Conservation (phyloP, 2,888 invertebrate species). For the Tethea ocularis region DNA sequence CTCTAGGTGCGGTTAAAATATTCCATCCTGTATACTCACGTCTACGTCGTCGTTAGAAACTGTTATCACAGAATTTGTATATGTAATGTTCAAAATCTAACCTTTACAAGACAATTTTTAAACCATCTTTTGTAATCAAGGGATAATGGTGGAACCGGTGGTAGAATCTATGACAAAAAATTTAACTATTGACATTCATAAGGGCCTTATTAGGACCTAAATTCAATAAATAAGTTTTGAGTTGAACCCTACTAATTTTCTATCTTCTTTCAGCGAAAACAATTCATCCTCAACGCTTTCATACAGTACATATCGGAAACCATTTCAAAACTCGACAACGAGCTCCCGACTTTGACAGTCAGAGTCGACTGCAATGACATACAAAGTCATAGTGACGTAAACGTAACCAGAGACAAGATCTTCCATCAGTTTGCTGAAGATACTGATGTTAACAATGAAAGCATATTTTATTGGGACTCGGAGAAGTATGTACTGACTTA, state of each 20-base stretch:
- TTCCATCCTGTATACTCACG: too few relatives aligned
- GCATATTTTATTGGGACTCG: constrained; percentile 65
- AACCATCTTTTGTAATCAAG: too few relatives aligned
- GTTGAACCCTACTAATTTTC: not conserved
- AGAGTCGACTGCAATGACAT: constrained; percentile 52
- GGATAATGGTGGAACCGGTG: too few relatives aligned
- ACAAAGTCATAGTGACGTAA: constrained; percentile 34
- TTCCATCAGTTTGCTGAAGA: constrained; percentile 57
- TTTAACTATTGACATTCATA: too few relatives aligned
- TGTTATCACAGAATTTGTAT: too few relatives aligned
- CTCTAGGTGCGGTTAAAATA: too few relatives aligned
- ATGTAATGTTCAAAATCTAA: too few relatives aligned
- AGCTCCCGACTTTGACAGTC: constrained; percentile 23
- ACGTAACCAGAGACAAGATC: constrained; percentile 51
- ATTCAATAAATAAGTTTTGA: too few relatives aligned
- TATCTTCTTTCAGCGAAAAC: constrained; percentile 39
- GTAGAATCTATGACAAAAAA: too few relatives aligned
- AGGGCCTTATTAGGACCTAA: too few relatives aligned
- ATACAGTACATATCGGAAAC: constrained; percentile 53
- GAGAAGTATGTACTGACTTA: constrained; percentile 47
- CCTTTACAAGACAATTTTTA: too few relatives aligned
- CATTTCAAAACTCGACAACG: constrained; percentile 51
- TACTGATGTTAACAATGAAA: constrained; percentile 56
- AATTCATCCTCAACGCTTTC: constrained; percentile 52
- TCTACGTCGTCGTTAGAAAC: too few relatives aligned